Evolutionary conservation across 2,888 invertebrate genomes (phyloP), one percentile per base, ranked within the genome.

Genomic region (Muschampia plurimacula): DNA sequence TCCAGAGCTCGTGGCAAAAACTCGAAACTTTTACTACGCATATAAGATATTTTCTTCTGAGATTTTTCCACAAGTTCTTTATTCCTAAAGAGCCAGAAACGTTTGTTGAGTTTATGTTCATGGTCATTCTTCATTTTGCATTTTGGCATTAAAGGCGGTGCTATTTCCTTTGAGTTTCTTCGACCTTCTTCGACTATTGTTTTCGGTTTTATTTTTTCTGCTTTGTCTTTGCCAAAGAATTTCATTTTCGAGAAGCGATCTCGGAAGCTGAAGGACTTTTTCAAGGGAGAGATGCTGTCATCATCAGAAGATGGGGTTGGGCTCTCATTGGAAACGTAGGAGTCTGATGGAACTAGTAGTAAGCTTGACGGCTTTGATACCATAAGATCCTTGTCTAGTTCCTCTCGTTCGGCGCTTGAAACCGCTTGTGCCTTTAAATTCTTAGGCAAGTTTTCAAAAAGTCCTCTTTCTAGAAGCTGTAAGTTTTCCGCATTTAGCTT

Each of bases 311-410:
- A 80, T 9, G 79, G 44, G 0, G 10, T 10, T 8, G 32, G 73
- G 67, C 78, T 83, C 39, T 86, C 88, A 0, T 84, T 86, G 7
- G 78, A 77, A 36, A 76, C 72, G 1, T 91, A 88, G 9, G 89
- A 86, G 57, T 89, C 89, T 3, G 89, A 86, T 39, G 87, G 81
- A 55, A 86, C 82, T 1, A 91, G 90, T 2, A 92, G 80, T 77
- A 91, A 93, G 60, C 91, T 82, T 13, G 93, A 90, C 77, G 95
- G 94, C 89, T 93, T 95, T 72, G 95, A 88, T 74, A 95, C 88
- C 72, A 92, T 88, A 71, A 93, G 77, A 49, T 87, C 86, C 73
- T 83, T 83, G 13, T 89, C 89, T 15, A 62, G n/a, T 81, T 91
- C 86, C 63, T 88, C 88, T 77, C 90, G 89, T 44, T 72, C 82